These are phyloP conservation scores for Chelonia mydas DNA, from an alignment of 2,797 vertebrate species.

Conservation along the genomic window DNA sequence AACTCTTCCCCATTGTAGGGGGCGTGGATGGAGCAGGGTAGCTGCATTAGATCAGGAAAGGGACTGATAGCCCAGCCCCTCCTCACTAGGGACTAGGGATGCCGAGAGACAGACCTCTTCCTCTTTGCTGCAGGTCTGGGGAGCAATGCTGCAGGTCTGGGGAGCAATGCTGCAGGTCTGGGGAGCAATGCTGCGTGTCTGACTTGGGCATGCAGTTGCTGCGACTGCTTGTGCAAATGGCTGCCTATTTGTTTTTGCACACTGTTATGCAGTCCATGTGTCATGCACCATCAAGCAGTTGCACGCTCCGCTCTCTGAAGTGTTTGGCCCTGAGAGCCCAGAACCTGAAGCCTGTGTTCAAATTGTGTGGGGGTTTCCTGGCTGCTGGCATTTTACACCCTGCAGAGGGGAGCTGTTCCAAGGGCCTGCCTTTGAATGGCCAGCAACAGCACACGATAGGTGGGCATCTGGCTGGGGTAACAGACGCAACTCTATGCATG, in stretches of 20 bases:
- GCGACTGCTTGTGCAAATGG: too few relatives aligned
- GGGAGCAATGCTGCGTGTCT: too few relatives aligned
- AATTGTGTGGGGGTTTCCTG: background rate
- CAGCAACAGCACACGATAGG: background rate
- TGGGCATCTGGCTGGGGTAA: background rate
- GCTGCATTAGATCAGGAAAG: too few relatives aligned
- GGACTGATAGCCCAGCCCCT: background rate
- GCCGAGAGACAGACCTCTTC: background rate
- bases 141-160: too few relatives aligned
- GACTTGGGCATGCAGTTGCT: too few relatives aligned
- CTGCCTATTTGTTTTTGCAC: too few relatives aligned
- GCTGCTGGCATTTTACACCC: too few relatives aligned
- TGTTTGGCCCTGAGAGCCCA: background rate
- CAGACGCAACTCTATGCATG: background rate
- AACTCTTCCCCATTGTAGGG: too few relatives aligned
- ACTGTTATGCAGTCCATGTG: background rate
- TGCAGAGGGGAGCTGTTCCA: background rate
- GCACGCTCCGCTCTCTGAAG: background rate
- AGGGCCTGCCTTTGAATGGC: background rate
- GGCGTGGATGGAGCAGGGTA: too few relatives aligned
- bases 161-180: too few relatives aligned
- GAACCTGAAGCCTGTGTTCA: background rate
- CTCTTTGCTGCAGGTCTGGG: background rate
- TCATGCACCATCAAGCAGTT: background rate
- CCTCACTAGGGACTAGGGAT: too few relatives aligned